Conservation (phyloP, 1,140 invertebrate species). For the Maconellicoccus hirsutus region DNA sequence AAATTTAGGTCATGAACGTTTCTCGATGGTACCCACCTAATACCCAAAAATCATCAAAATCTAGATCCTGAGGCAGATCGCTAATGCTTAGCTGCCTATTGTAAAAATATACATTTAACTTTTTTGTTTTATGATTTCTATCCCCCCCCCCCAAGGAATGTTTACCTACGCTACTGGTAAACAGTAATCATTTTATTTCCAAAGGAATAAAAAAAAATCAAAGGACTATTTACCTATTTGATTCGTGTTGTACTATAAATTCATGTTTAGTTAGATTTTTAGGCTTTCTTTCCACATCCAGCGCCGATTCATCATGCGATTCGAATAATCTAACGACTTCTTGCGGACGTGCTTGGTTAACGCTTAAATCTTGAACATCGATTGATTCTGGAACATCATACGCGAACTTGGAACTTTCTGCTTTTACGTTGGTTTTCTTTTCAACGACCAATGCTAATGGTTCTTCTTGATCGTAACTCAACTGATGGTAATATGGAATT, state of each 20-base stretch:
- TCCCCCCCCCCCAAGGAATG: too few species aligned
- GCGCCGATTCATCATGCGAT: not conserved
- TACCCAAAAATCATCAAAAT: too few species aligned
- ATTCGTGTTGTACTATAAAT: not conserved
- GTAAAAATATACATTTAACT: too few species aligned
- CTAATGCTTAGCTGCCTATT: too few species aligned
- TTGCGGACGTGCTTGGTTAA: not conserved
- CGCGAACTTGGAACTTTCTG: not conserved
- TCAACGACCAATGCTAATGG: constrained; percentile 1
- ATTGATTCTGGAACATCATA: not conserved
- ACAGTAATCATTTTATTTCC: too few species aligned
- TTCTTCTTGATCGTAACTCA: not conserved
- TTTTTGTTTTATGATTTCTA: too few species aligned
- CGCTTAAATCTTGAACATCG: not conserved
- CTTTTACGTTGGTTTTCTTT: not conserved
- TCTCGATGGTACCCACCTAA: too few species aligned
- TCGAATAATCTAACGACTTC: not conserved
- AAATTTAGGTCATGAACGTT: too few species aligned
- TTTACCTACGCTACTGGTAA: too few species aligned
- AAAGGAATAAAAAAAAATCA: too few species aligned
- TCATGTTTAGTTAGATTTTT: not conserved
- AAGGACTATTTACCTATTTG: not conserved
- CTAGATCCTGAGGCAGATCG: too few species aligned
- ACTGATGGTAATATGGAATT: not conserved
- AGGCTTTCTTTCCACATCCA: not conserved